Conservation (phyloP, 2,113 vertebrate genomes). For the Eulacestoma nigropectus region DNA sequence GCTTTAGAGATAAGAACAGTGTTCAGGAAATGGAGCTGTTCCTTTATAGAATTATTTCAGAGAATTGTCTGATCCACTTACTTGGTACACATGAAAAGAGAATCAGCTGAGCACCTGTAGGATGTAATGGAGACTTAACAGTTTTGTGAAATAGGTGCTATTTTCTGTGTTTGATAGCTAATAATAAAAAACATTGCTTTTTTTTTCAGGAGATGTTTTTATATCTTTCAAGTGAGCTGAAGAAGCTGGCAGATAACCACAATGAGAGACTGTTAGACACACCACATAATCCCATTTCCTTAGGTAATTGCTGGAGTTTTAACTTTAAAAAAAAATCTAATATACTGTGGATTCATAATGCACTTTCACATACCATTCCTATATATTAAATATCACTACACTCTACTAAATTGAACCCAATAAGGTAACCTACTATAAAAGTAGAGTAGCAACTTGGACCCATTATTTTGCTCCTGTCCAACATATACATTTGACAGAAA, state of each 20-base stretch:
- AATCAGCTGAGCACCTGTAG: neutral
- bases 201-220: conserved; percentile 87
- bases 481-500: neutral
- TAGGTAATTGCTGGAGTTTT: conserved; percentile 75
- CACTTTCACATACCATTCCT: neutral
- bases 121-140: neutral
- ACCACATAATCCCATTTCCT: conserved; percentile 92
- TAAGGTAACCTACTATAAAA: neutral
- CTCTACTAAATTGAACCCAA: neutral
- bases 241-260: conserved; percentile 81
- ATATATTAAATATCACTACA: neutral
- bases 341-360: neutral
- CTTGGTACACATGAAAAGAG: neutral
- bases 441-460: neutral
- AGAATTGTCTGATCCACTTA: neutral
- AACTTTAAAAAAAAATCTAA: neutral
- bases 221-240: conserved; percentile 85
- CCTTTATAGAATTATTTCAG: neutral
- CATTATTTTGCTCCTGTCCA: neutral
- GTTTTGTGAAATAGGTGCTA: neutral
- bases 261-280: conserved; percentile 88
- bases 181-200: conserved; percentile 11
- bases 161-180: conserved; percentile 19
- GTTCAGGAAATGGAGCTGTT: neutral
- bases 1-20: neutral